Evolutionary conservation across 1,140 invertebrate species (phyloP), one percentile per base, ranked within the genome.

Genomic region (Tetranychus cinnabarinus): DNA sequence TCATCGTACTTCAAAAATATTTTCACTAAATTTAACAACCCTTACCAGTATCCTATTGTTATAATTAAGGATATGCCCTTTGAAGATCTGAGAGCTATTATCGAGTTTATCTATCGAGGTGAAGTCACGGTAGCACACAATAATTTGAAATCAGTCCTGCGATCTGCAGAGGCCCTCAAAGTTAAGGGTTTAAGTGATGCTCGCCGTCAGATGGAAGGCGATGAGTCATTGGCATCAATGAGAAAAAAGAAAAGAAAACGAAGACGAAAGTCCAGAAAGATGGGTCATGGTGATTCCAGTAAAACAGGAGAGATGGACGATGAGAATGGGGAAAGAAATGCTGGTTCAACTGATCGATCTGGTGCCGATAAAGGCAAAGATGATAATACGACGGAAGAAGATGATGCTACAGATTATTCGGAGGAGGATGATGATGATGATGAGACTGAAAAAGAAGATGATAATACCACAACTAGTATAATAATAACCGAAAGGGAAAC

Each of bases 101-200:
- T 90, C 79, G 85, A 88, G 71, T 90, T 90, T 68, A 91, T 91
- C 85, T 92, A 91, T 75, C 79, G 85, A 68, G 88, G 88, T 60
- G 87, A 91, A 77, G 87, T 90, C 42, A 89, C 89, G 75, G 88
- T 92, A 70, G 84, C 85, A 65, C 86, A 89, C 74, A 86, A 89
- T 73, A 85, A 90, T 73, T 76, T 92, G 67, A 81, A 84, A 59
- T 84, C 86, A 13, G 75, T 92, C 65, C 72, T 91, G 45, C 88
- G 87, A 72, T 85, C 86, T 54, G 88, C 88, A 2, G 86, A 91
- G 74, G 86, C 85, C 52, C 73, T 91, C 66, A 85, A 90, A 78
- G 89, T 92, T 54, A 88, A 88, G 71, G 88, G 88, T 54, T 77
- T 92, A 56, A 87, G 85, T 58, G 87, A 90, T 70, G 37, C 42